Evolutionary conservation across 2,113 vertebrate genomes (phyloP), one percentile per base, ranked within the genome.

Genomic region (Elgaria multicarinata): DNA sequence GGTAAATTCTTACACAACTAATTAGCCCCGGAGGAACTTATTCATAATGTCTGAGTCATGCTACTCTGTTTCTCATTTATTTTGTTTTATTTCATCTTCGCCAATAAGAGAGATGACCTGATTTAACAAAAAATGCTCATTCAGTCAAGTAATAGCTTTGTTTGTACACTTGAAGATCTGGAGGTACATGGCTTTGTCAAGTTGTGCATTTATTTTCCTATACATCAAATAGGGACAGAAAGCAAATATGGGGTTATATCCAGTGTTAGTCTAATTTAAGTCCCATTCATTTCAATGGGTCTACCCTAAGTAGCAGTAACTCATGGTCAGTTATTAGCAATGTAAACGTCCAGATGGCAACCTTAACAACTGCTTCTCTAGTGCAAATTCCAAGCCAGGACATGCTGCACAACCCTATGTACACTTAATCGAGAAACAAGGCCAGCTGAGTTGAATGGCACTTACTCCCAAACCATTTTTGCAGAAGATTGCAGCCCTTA

Each of bases 1-100:
- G 44, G 31, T 55, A 81, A 88, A 14, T 9, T 33, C 6, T 81
- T 33, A 10, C 50, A 55, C 14, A 36, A 80, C 39, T 87, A 87
- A 71, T 69, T 80, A 80, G 46, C 36, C 64, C 24, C 71, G 31
- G n/a, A 36, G 46, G 26, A 80, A 80, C 10, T n/a, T 33, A 87
- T 66, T 87, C 74, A 24, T 46, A 87, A 77, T 13, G 55, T 18
- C 72, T 33, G 44, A 84, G 83, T 84, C 83, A 84, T 39, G 10
- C 26, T 72, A 80, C 28, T 66, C 42, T 81, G 46, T 72, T 72
- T 88, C 53, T 44, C 10, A 82, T 55, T 82, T 82, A 28, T 33
- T 87, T 46, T 50, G n/a, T 77, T 55, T 79, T 83, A 82, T 86
- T 80, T 88, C 50, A 74, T 74, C 36, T 88, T 83, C 24, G 44